These are phyloP conservation scores for western clawed frog (Xenopus tropicalis) DNA, from an alignment of 2,113 vertebrate species.

Conservation along the genomic window UCB_Xtro_10.0 CM004444.2:113630501-113631000, in stretches of 20 bases:
- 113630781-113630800: conserved; percentile 1
- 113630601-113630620: no score
- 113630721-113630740: not conserved
- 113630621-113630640: no score
- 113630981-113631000: no score
- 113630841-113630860: not conserved
- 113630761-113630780: not conserved
- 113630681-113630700: not conserved
- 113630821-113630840: not conserved
- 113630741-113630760: not conserved
- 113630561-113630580: no score
- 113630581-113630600: no score
- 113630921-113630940: not conserved
- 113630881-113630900: conserved; percentile 3
- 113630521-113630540: no score
- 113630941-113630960: not conserved
- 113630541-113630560: no score
- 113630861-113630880: not conserved
- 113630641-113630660: not conserved
- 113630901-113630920: not conserved
- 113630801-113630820: not conserved
- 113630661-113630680: not conserved
- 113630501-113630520: no score
- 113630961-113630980: not conserved
- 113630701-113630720: not conserved